phyloP scores from a whole-genome alignment of 1,140 invertebrate species.

The Sminthurinus signatus region DNA sequence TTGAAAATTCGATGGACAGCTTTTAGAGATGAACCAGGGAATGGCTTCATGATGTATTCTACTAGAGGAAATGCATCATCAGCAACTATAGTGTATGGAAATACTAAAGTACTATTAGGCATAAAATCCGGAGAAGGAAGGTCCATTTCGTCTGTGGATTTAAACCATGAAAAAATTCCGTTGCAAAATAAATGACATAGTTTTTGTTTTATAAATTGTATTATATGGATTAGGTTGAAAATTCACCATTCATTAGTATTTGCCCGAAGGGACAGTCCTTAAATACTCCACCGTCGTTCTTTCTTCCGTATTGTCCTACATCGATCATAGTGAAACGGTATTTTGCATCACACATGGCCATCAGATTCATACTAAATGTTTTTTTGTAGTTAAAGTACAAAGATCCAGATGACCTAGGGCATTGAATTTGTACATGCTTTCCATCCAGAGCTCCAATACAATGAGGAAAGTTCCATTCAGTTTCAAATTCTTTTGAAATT shows the following conservation, averaged over 20 bases:
- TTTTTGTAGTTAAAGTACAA: conserved; percentile 44
- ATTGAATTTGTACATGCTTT: conserved; percentile 43
- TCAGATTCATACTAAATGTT: conserved; percentile 39
- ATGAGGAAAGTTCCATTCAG: conserved; percentile 38
- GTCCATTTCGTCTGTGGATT: not conserved
- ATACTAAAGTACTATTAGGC: not conserved
- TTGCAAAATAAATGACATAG: too few relatives aligned
- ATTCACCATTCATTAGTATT: not conserved
- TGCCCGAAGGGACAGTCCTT: conserved; percentile 20
- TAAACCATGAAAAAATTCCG: too few relatives aligned
- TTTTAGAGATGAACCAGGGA: conserved; percentile 40
- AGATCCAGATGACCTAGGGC: conserved; percentile 35
- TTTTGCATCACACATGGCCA: conserved; percentile 24
- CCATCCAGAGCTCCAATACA: conserved; percentile 44
- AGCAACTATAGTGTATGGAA: conserved; percentile 40
- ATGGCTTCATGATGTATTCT: conserved; percentile 45
- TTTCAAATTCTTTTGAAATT: conserved; percentile 3
- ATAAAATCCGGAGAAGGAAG: not conserved
- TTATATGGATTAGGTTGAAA: not conserved
- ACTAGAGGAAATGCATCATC: conserved; percentile 39
- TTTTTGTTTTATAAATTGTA: too few relatives aligned
- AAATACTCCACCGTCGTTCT: conserved; percentile 38
- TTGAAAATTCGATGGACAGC: conserved; percentile 7
- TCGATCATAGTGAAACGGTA: conserved; percentile 40
- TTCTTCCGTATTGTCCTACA: conserved; percentile 33